Base-by-base conservation (phyloP, 2,797 vertebrate genomes). In the Pseudochaenichthys georgianus region DNA sequence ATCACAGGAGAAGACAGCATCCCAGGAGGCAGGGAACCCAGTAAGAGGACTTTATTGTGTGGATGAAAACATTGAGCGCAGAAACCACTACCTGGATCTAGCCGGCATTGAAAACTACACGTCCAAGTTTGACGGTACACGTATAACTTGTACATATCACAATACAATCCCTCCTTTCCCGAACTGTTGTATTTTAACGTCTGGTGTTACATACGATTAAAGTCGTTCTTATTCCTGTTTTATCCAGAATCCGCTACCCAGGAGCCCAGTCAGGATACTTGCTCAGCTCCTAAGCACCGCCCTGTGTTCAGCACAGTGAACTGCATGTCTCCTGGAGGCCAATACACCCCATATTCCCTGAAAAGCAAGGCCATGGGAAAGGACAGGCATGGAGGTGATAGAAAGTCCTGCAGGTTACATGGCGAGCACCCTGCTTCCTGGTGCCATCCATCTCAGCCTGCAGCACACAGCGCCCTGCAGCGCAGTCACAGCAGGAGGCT, bases 31-130 rank as follows among this genome's bases (percentile, higher is more conserved):
- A 6, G 59, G 66, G 61, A 21, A 58, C 11, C 61, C 66, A 10
- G 54, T 23, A 3, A 82, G 64, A 78, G 69, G 92, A 75, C 91
- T 93, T 64, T 96, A 96, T 21, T 96, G 96, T 11, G 95, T 94
- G 43, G 96, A 97, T 73, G 97, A 98, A 92, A 97, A 97, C 89
- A 95, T 95, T 45, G 97, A 98, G 88, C 96, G 97, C 89, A 96
- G 97, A 94, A 97, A 97, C 93, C 97, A 97, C 94, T 98, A 98
- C 88, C 92, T 97, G 90, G 96, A 97, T 84, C 95, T 98, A 17
- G 96, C 96, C 5, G 97, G 97, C 64, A 96, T 97, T 89, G 96
- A 98, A 88, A 97, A 98, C 91, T 97, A 95, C 84, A 93, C 95
- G 0, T 97, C 96, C 42, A 96, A 96, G 85, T 97, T 97, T 78